Evolutionary conservation across 2,113 vertebrate species (phyloP), one percentile per base, ranked within the genome.

Genomic region (Lycaon pictus): DNA sequence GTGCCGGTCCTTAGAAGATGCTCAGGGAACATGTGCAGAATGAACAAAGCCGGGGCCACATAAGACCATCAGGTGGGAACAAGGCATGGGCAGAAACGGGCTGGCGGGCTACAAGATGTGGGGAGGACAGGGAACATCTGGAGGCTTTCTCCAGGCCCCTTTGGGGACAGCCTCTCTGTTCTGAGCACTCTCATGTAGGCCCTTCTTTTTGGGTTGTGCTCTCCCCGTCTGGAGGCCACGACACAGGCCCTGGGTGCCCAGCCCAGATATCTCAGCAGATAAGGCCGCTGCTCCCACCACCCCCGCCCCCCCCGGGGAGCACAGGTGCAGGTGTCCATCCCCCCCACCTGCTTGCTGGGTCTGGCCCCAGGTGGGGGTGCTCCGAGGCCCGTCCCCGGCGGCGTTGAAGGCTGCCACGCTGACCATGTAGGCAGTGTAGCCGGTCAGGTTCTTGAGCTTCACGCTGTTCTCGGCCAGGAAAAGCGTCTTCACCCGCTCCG

Each of bases 391-490:
- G 0, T 99, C 99, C 0, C 99, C 99, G 0, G 99, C 99, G 0
- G 99, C 99, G 0, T 99, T 99, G 98, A 99, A 99, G 83, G 99
- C 99, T 0, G 99, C 99, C 1, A 99, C 98, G 2, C 99, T 99
- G 99, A 99, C 99, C 99, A 99, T 99, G 97, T 99, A 99, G 7
- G 99, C 98, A 23, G 99, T 99, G 98, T 99, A 99, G 4, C 99
- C 99, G 0, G 99, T 99, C 93, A 99, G 98, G 98, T 99, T 99
- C 99, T 99, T 99, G 92, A 99, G 99, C 97, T 99, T 99, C 87
- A 99, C 99, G 0, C 99, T 98, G 0, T 96, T 99, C 93, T 99
- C 99, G 0, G 99, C 99, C 98, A 99, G 98, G 98, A 99, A 99
- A 0, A 99, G 99, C 0, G 99, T 99, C 94, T 99, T 99, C 92